A percentile compares a stretch with the other conserved stretches of the same genome.
Conservation (phyloP, 2,797 vertebrate genomes). For the Cirrhinus molitorella region DNA sequence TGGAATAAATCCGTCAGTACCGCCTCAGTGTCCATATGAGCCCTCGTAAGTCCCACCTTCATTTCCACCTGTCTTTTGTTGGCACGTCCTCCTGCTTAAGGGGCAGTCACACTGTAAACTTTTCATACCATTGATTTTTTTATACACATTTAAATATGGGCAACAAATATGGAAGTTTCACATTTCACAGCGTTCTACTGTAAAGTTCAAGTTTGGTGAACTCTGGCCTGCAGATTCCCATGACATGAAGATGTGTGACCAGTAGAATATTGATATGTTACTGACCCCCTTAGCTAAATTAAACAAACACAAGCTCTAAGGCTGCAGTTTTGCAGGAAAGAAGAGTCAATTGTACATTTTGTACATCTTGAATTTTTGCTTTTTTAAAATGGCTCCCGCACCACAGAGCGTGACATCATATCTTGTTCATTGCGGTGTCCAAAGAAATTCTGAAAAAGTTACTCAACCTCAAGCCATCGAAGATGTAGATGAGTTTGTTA, state of each 20-base stretch:
- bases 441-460: neutral
- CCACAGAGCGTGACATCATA: neutral
- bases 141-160: neutral
- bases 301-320: neutral
- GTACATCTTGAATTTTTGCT: neutral
- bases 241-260: too few species aligned
- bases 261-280: neutral
- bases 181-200: neutral
- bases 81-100: neutral
- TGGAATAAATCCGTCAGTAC: slow-evolving; percentile 76
- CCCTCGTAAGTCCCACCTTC: slow-evolving; percentile 41
- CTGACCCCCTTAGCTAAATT: neutral
- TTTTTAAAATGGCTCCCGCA: neutral
- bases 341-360: neutral
- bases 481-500: neutral
- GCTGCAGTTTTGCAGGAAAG: neutral
- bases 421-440: neutral
- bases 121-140: neutral
- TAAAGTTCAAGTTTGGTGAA: neutral
- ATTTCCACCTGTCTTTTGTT: slow-evolving; percentile 60
- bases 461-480: neutral
- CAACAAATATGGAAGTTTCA: neutral
- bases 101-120: neutral
- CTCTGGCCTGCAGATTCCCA: neutral
- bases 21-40: slow-evolving; percentile 36